Evolutionary conservation across 2,113 vertebrate species (phyloP), one percentile per base, ranked within the genome.

Genomic region (Periophthalmus modestus): DNA sequence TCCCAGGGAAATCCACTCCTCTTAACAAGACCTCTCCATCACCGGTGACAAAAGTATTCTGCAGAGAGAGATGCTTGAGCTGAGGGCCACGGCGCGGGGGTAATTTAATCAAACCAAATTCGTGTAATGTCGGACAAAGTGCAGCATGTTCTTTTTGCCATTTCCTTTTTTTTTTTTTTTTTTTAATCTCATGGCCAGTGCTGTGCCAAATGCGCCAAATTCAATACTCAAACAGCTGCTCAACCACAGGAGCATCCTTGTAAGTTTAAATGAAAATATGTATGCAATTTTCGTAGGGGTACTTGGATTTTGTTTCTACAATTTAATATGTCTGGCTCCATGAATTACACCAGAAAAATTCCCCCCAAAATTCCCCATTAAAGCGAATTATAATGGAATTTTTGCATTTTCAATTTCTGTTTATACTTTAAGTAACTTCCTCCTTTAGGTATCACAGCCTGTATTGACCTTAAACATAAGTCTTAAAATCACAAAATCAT

Each of bases 21-120:
- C 43, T 67, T 67, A 67, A 47, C 66, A 67, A 48, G 66, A 67
- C 43, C 66, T 23, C 66, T 67, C 66, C 66, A 67, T 67, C 66
- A 67, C 43, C 18, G 48, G 66, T 67, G 66, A 67, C 66, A 48
- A 67, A 67, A 67, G 43, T 67, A 47, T 47, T 23, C 19, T 24
- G 43, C 7, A 15, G 59, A 62, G 59, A 62, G 59, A 10, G 57
- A 28, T 7, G 28, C 59, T 62, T 9, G 15, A 34, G 59, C 59
- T 15, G 28, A 62, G 59, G 59, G 59, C 59, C 59, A 18, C 15
- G 59, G 28, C 1, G 15, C 2, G 18, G 48, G 2, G 16, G 59
- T 62, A 62, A 62, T 62, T 62, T 62, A 62, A 62, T 62, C 59
- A 62, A 62, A 34, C 28, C 7, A 4, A 15, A 61, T 61, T 61